Conservation (phyloP, 2,113 vertebrate genomes). For the Otus sunia region DNA sequence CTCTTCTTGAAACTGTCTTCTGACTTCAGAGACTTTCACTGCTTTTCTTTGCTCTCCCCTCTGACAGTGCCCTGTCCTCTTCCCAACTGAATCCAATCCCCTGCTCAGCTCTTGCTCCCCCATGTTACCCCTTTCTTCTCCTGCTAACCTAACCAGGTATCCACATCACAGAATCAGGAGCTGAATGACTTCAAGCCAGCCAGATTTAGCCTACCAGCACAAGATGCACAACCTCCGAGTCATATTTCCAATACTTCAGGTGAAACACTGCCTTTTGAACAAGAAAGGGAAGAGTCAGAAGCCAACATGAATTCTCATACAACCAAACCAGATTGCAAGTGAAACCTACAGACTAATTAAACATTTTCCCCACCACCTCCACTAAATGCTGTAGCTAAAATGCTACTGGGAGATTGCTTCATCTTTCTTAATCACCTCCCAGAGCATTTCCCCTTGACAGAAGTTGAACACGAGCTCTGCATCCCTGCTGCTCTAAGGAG, state of each 20-base stretch:
- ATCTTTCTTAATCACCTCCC: background rate
- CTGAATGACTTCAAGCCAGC: background rate
- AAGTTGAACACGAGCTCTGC: background rate
- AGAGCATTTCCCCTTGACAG: background rate
- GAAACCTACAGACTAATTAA: background rate
- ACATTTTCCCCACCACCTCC: background rate
- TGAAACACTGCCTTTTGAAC: background rate
- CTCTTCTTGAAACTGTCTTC: background rate
- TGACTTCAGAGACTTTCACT: background rate
- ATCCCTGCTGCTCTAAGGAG: background rate
- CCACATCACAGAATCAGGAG: background rate
- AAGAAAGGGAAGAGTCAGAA: background rate
- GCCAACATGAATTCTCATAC: background rate
- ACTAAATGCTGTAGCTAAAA: background rate
- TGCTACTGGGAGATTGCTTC: background rate
- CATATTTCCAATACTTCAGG: background rate
- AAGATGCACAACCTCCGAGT: background rate
- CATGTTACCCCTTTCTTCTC: background rate
- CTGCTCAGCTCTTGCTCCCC: background rate
- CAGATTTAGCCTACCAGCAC: background rate
- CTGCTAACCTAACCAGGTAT: background rate
- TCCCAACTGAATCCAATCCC: background rate
- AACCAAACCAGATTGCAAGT: background rate
- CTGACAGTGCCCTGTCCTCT: too few relatives aligned
- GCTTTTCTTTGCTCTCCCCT: background rate